Evolutionary conservation across 2,888 invertebrate genomes (phyloP), one percentile per base, ranked within the genome.

Genomic region (Erebia epiphron): DNA sequence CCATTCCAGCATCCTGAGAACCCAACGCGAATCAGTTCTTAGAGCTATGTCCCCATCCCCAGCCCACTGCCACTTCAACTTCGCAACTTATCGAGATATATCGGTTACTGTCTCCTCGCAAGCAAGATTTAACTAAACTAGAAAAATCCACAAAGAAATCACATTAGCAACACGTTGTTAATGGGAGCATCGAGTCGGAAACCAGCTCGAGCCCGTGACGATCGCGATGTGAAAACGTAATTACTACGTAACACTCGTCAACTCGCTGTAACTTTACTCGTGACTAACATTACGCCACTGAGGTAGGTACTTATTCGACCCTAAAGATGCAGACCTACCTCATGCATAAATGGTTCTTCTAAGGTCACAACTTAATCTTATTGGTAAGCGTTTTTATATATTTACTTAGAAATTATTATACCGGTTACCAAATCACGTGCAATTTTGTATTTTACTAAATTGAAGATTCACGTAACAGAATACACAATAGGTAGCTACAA

Each of bases 151-250:
- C 13, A 46, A 57, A 63, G 63, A 63, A 57, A 76, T 76, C 76
- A 52, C 60, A 57, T 65, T 65, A 52, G 35, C 60, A 74, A 80
- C 62, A 79, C 79, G 79, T 78, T 77, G 79, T 83, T 82, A 83
- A 79, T 80, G 72, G 78, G 81, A 75, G 85, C 88, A 86, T 79
- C 85, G 81, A 80, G 78, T 77, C 79, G 86, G 86, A 89, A 90
- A 90, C 86, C 84, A 56, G 52, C 86, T 83, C 80, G 79, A 81
- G 69, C 73, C 71, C 73, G 80, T 76, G 79, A 81, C 80, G 78
- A 76, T 79, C 75, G 76, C 78, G 79, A 84, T 82, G 83, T 86
- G 88, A 89, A 89, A 89, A 86, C 82, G 78, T 79, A 83, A 84
- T 83, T 81, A 79, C 78, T 64, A 64, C 64, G 64, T 64, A 64